Evolutionary conservation across 2,888 invertebrate species (phyloP).

Genomic region (Lapara coniferarum): DNA sequence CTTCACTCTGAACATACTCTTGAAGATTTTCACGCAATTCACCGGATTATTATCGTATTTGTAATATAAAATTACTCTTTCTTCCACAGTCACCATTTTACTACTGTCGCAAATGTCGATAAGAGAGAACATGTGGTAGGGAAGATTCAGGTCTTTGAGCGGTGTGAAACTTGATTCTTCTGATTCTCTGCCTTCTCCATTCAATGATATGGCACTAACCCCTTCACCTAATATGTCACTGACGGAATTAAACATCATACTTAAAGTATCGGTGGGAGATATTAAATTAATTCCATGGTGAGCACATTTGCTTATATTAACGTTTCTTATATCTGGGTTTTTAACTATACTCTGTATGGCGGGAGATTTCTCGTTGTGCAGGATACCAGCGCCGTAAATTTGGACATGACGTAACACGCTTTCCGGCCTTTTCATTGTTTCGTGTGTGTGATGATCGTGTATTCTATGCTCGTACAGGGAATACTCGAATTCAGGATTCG

Average conservation of each 20-base stretch:
- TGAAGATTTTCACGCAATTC: constrained; percentile 98
- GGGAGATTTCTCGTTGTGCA: constrained; percentile 97
- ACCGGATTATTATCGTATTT: constrained; percentile 98
- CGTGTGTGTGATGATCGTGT: constrained; percentile 92
- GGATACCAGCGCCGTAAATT: constrained; percentile 95
- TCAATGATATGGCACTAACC: constrained; percentile 93
- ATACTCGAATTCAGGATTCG: constrained; percentile 95
- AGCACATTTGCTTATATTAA: constrained; percentile 92
- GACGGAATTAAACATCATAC: constrained; percentile 89
- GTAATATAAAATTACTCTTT: constrained; percentile 95
- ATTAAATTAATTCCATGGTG: constrained; percentile 96
- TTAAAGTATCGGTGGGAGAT: constrained; percentile 92
- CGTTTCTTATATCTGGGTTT: constrained; percentile 91
- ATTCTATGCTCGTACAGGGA: constrained; percentile 91
- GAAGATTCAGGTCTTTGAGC: constrained; percentile 90
- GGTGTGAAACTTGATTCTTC: constrained; percentile 95
- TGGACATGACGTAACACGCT: constrained; percentile 92
- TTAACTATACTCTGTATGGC: constrained; percentile 95
- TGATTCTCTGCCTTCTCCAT: constrained; percentile 95
- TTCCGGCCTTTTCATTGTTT: constrained; percentile 86
- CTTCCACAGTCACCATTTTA: constrained; percentile 95
- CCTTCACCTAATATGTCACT: constrained; percentile 94
- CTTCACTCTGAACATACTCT: constrained; percentile 92
- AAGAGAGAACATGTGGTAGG: constrained; percentile 96
- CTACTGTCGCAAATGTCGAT: constrained; percentile 98